These are phyloP conservation scores for Ecliptopera silaceata DNA, from an alignment of 2,888 invertebrate genomes.

Conservation along the genomic window DNA sequence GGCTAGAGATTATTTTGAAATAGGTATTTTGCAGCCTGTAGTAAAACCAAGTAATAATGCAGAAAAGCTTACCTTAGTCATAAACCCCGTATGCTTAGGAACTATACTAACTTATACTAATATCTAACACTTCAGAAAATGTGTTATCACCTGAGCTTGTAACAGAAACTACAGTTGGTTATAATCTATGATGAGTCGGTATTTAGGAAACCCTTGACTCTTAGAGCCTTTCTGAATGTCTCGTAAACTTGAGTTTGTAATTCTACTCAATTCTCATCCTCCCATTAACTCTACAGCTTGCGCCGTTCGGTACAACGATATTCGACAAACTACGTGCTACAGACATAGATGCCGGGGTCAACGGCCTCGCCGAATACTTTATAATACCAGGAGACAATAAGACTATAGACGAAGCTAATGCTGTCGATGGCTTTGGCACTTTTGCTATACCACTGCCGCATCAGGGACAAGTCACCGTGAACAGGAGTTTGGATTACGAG, in stretches of 20 bases:
- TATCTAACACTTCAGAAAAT: no score
- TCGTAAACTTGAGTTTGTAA: no score
- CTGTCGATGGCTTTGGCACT: constrained; percentile 90
- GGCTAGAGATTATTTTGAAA: constrained; percentile 15
- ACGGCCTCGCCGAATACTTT: constrained; percentile 94
- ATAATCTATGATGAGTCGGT: no score
- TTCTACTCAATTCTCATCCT: background rate
- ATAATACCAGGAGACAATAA: constrained; percentile 86
- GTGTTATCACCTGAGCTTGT: no score
- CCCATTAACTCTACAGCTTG: constrained; percentile 84
- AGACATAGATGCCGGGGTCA: constrained; percentile 94
- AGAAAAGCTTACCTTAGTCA: background rate
- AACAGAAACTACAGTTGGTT: no score
- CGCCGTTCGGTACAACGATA: constrained; percentile 92
- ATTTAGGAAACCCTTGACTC: no score
- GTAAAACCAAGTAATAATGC: background rate
- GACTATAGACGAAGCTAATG: constrained; percentile 76
- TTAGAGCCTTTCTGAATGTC: no score
- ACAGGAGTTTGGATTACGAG: constrained; percentile 93
- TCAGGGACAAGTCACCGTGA: constrained; percentile 94
- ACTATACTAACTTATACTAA: no score
- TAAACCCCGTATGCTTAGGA: no score
- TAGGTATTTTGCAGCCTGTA: constrained; percentile 1
- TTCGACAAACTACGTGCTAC: constrained; percentile 91
- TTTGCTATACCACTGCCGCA: constrained; percentile 94